phyloP scores from a whole-genome alignment of 2,113 vertebrate species.

The Dolichotis patagonum region DNA sequence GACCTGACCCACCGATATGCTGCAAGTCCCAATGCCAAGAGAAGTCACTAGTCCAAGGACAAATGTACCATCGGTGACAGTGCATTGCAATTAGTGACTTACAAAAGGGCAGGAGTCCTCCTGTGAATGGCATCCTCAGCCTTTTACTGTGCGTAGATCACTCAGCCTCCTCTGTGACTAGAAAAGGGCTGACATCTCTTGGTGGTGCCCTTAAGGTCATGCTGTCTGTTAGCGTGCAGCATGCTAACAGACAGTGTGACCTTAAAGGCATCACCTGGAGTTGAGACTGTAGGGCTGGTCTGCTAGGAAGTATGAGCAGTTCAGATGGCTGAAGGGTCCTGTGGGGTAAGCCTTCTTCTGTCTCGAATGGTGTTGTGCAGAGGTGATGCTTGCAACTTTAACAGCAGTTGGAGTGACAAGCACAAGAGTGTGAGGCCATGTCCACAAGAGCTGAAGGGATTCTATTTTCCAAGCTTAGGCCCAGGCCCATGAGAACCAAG shows the following conservation, averaged over 20 bases:
- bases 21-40: background rate
- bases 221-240: background rate
- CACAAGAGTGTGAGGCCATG: background rate
- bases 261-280: background rate
- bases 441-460: background rate
- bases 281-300: background rate
- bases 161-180: background rate
- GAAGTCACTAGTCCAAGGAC: background rate
- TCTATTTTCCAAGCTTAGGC: background rate
- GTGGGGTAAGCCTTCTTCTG: background rate
- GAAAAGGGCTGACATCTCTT: background rate
- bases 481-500: no score
- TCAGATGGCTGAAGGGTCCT: background rate
- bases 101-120: background rate
- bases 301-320: background rate
- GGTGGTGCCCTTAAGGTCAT: background rate
- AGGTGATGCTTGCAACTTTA: background rate
- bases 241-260: no score
- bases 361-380: background rate
- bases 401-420: background rate
- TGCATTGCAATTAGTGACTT: background rate
- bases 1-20: background rate
- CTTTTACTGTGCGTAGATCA: background rate
- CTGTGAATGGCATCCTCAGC: background rate
- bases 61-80: background rate